Percentiles rank a stretch among this genome's conserved stretches.
These are phyloP conservation scores for Periophthalmodon schlosseri DNA, from an alignment of 2,113 vertebrate genomes.

Conservation along the genomic window DNA sequence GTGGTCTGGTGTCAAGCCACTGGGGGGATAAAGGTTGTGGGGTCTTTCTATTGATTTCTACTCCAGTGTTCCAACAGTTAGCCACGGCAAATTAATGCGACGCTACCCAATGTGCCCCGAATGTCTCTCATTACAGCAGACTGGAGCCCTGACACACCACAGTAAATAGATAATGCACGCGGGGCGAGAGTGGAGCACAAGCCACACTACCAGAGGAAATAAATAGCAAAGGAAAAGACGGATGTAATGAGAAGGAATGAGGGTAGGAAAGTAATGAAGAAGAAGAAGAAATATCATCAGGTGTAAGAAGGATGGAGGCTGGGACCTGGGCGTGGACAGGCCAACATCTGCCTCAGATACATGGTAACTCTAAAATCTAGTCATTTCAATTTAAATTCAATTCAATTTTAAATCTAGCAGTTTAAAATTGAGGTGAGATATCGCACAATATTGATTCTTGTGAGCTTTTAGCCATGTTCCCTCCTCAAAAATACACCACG, in stretches of 20 bases:
- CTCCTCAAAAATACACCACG: too few species aligned
- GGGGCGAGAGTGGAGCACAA: not conserved
- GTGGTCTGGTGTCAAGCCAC: slow-evolving; percentile 35
- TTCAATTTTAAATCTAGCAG: too few species aligned
- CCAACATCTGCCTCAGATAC: slow-evolving; percentile 34
- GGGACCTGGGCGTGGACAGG: slow-evolving; percentile 44
- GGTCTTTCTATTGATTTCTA: slow-evolving; percentile 54
- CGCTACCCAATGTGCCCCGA: slow-evolving; percentile 51
- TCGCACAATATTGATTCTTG: too few species aligned
- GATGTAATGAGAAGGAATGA: slow-evolving; percentile 5
- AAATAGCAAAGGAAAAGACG: slow-evolving; percentile 22
- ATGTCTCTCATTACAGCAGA: slow-evolving; percentile 71
- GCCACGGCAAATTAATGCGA: slow-evolving; percentile 70
- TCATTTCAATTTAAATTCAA: too few species aligned
- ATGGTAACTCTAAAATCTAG: not conserved
- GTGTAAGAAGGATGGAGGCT: slow-evolving; percentile 16
- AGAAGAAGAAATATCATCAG: slow-evolving; percentile 34
- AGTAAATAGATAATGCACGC: slow-evolving; percentile 68
- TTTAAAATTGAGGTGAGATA: too few species aligned
- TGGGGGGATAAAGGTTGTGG: slow-evolving; percentile 51
- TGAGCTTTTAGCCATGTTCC: too few species aligned
- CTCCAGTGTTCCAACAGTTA: slow-evolving; percentile 58
- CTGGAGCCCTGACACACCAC: slow-evolving; percentile 63
- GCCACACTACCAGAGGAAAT: slow-evolving; percentile 24
- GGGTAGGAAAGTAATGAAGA: slow-evolving; percentile 46